A percentile compares a stretch with the other conserved stretches of the same genome.
phyloP scores from a whole-genome alignment of 2,113 vertebrate genomes.

The Lipophrys pholis region DNA sequence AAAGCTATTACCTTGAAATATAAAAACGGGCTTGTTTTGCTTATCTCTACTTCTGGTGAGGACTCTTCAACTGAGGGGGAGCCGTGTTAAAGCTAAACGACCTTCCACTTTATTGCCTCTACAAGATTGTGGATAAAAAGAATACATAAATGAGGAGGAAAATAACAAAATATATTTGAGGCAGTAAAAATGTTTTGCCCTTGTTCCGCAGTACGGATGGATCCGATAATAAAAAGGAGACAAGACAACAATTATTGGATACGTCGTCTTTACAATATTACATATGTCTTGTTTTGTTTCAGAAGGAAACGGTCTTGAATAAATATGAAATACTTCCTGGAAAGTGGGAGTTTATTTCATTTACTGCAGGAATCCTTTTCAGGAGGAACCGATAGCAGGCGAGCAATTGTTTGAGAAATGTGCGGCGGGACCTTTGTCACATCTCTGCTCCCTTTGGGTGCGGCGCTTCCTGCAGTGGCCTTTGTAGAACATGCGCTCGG shows the following conservation, averaged over 20 bases:
- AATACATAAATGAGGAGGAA: not conserved
- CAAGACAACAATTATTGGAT: not conserved
- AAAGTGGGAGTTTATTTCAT: not conserved
- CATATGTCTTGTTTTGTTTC: not conserved
- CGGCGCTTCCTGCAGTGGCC: slow-evolving; percentile 59
- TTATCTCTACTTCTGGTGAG: slow-evolving; percentile 32
- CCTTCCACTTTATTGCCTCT: slow-evolving; percentile 24
- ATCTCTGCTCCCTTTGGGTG: slow-evolving; percentile 41
- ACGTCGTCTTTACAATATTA: not conserved
- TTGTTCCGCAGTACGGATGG: not conserved
- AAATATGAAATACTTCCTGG: not conserved
- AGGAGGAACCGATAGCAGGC: slow-evolving; percentile 30
- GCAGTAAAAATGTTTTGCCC: not conserved
- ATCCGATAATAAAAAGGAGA: not conserved
- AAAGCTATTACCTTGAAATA: slow-evolving; percentile 71
- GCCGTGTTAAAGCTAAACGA: slow-evolving; percentile 33
- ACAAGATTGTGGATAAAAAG: slow-evolving; percentile 14
- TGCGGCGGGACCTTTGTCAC: slow-evolving; percentile 36
- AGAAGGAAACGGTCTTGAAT: slow-evolving; percentile 2
- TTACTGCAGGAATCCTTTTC: slow-evolving; percentile 3
- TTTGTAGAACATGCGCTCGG: slow-evolving; percentile 63
- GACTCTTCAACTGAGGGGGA: slow-evolving; percentile 27
- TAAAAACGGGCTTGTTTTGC: slow-evolving; percentile 49
- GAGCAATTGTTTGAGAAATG: slow-evolving; percentile 36
- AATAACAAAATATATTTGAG: not conserved